A percentile compares a stretch with the other conserved stretches of the same genome.
Conservation (phyloP, 92 coral and sea anemone species). For the Paramuricea clavata region DNA sequence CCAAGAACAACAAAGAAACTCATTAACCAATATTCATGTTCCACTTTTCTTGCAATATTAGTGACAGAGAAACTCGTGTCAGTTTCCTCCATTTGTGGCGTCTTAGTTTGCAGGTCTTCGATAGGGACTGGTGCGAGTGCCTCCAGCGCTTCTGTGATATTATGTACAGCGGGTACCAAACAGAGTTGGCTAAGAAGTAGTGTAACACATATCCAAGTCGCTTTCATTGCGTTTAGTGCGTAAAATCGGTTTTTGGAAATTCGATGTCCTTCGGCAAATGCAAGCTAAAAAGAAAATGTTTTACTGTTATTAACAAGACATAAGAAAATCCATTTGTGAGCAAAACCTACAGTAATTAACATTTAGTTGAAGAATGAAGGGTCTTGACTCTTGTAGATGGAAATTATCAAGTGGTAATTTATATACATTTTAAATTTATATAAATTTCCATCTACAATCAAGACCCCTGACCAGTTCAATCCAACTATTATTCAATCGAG, state of each 20-base stretch:
- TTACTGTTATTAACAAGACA: background rate
- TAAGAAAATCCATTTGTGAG: too few species aligned
- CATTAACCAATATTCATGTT: conserved; percentile 9
- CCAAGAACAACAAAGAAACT: background rate
- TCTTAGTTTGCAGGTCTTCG: conserved; percentile 77
- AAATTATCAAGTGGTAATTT: too few species aligned
- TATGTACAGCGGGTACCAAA: conserved; percentile 75
- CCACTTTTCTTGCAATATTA: conserved; percentile 46
- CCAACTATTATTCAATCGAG: too few species aligned
- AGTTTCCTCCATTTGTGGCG: conserved; percentile 57
- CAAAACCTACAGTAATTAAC: too few species aligned
- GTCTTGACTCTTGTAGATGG: too few species aligned
- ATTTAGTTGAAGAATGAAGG: too few species aligned
- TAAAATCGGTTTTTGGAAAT: background rate
- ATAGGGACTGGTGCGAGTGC: conserved; percentile 94
- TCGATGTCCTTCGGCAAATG: background rate
- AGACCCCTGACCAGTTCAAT: too few species aligned
- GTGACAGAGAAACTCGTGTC: conserved; percentile 53
- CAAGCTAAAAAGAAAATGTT: background rate
- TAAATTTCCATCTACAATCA: too few species aligned
- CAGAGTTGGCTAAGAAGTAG: conserved; percentile 45
- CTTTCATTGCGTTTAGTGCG: background rate
- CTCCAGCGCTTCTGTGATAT: conserved; percentile 96
- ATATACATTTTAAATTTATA: too few species aligned
- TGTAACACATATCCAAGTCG: conserved; percentile 38